Conservation (phyloP, 1,140 invertebrate genomes). For the Tetranychus cinnabarinus region DNA sequence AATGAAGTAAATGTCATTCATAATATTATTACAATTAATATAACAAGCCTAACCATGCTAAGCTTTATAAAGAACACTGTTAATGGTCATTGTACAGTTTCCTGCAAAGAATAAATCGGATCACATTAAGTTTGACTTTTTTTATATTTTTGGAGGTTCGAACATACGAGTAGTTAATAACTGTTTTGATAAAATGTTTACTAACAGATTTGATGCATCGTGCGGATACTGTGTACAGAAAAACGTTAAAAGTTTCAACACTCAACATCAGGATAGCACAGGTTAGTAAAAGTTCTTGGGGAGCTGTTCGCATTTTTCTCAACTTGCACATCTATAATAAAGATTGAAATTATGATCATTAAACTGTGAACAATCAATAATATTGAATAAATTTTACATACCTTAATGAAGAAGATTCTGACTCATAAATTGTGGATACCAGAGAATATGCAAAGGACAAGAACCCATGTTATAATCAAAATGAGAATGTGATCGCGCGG, state of each 20-base stretch:
- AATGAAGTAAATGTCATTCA: too few species aligned
- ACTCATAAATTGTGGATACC: constrained; percentile 23
- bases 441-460: constrained; percentile 24
- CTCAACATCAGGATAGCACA: constrained; percentile 24
- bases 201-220: constrained; percentile 25
- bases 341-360: background rate
- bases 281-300: constrained; percentile 23
- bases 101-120: constrained; percentile 11
- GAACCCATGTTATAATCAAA: constrained; percentile 19
- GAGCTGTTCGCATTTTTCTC: constrained; percentile 18
- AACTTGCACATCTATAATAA: constrained; percentile 23
- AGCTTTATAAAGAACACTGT: constrained; percentile 18
- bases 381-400: constrained; percentile 10
- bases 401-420: constrained; percentile 24
- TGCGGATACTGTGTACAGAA: constrained; percentile 24
- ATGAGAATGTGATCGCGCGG: constrained; percentile 26
- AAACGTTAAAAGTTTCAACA: constrained; percentile 23
- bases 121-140: too few species aligned
- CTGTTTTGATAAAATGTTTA: constrained; percentile 18
- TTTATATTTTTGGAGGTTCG: too few species aligned
- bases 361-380: background rate
- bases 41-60: constrained; percentile 27
- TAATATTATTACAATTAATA: too few species aligned
- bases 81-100: constrained; percentile 21
- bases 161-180: background rate